These are phyloP conservation scores for Cerastoderma edule DNA, from an alignment of 2,888 invertebrate species.

Conservation along the genomic window DNA sequence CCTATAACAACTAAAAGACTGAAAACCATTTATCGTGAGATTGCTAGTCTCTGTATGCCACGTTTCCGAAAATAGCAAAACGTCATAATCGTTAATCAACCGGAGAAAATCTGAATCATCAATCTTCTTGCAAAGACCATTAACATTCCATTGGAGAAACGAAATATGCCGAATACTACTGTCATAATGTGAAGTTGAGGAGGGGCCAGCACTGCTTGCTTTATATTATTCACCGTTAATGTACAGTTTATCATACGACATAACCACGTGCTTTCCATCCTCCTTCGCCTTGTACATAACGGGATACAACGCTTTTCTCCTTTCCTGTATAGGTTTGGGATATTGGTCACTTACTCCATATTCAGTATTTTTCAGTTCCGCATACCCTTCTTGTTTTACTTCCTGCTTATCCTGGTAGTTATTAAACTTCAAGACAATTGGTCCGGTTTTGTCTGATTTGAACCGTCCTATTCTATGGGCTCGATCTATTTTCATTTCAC, in stretches of 20 bases:
- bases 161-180: too few relatives aligned
- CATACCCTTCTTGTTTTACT: background rate
- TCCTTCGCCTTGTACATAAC: background rate
- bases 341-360: constrained; percentile 10
- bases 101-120: too few relatives aligned
- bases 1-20: too few relatives aligned
- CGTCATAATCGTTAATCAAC: too few relatives aligned
- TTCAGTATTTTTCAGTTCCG: background rate
- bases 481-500: constrained; percentile 5
- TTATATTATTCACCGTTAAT: background rate
- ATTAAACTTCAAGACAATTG: background rate
- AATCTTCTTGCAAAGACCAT: too few relatives aligned
- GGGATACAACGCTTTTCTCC: background rate
- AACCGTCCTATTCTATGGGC: constrained; percentile 7
- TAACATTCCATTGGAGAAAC: too few relatives aligned
- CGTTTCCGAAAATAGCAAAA: too few relatives aligned
- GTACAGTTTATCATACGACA: constrained; percentile 1
- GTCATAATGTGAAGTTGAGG: too few relatives aligned
- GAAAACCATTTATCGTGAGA: too few relatives aligned
- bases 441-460: background rate
- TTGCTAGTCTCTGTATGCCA: too few relatives aligned
- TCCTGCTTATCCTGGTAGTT: constrained; percentile 6
- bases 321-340: background rate
- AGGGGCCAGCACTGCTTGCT: too few relatives aligned
- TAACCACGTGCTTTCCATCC: background rate